Evolutionary conservation across 1,140 invertebrate species (phyloP), one percentile per base, ranked within the genome.

Genomic region (Bombus waltoni): DNA sequence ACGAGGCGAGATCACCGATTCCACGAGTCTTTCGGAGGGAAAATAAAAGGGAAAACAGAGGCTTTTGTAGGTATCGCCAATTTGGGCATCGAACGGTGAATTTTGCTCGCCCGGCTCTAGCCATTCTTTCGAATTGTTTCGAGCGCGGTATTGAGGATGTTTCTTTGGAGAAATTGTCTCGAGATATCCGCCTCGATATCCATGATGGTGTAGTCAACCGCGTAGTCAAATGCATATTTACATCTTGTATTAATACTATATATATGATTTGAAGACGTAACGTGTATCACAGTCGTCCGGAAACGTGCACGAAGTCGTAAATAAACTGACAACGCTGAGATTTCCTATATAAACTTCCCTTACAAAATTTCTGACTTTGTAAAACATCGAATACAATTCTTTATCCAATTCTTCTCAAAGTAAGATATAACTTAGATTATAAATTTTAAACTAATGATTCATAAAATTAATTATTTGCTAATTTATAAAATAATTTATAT

Each of bases 21-120:
- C 94, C 94, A 87, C 94, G 94, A 82, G 94, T 95, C 94, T 95
- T 93, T 77, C 73, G 66, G 90, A 89, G 85, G 81, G 84, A 92
- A 90, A 66, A 66, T 66, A 66, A 66, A 66, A 66, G 65, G 65
- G 65, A 66, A 66, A 92, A 92, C 65, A 90, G 65, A 90, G 82
- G 81, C 38, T 89, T 90, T 91, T 80, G 77, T 87, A 91, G 84
- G 85, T 59, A 80, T 79, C 74, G 71, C 82, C 79, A 62, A n/a
- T 62, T 6, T 22, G 22, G 47, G 38, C 57, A 59, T 47, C n/a
- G 53, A 35, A 28, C 13, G 13, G 18, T n/a, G 35, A 65, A 47
- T 81, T 65, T 57, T 57, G 28, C 13, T 81, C 38, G 11, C 47
- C 47, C 9, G 44, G 68, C 78, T 65, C 9, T 59, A 13, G 53